Evolutionary conservation across 1,140 invertebrate species (phyloP).

Genomic region (Aphaenogaster floridana): DNA sequence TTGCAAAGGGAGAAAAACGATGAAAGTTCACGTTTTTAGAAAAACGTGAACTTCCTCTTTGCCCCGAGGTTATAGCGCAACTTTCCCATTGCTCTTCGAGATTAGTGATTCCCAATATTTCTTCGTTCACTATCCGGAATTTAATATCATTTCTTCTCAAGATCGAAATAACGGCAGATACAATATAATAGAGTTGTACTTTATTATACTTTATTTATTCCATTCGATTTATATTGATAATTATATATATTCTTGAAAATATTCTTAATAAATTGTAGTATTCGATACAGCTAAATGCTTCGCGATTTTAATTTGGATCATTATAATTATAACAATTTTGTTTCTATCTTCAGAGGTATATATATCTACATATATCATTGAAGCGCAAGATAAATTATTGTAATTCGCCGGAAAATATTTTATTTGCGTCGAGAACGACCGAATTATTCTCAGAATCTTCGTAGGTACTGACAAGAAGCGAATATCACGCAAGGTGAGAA

Average conservation of each 20-base stretch:
- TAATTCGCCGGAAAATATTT: not conserved
- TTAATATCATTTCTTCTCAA: slow-evolving; percentile 10
- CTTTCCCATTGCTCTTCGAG: slow-evolving; percentile 26
- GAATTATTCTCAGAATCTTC: not conserved
- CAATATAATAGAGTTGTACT: not conserved
- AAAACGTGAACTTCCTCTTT: slow-evolving; percentile 25
- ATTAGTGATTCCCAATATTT: slow-evolving; percentile 52
- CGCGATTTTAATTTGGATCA: not conserved
- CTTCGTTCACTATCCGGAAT: not conserved
- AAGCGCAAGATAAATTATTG: not conserved
- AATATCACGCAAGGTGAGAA: slow-evolving; percentile 15
- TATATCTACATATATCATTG: not conserved
- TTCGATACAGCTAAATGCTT: not conserved
- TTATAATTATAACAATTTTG: not conserved
- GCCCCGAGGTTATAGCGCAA: not conserved
- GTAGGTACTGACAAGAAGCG: not conserved
- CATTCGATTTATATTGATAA: not conserved
- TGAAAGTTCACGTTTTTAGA: slow-evolving; percentile 28
- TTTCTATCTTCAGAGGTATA: slow-evolving; percentile 1
- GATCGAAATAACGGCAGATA: not conserved
- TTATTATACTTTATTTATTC: not conserved
- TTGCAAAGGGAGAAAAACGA: slow-evolving; percentile 49
- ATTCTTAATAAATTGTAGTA: not conserved
- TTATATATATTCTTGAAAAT: not conserved
- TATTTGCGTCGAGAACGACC: not conserved